phyloP scores from a whole-genome alignment of 1,140 invertebrate genomes.

The Amphibalanus amphitrite region DNA sequence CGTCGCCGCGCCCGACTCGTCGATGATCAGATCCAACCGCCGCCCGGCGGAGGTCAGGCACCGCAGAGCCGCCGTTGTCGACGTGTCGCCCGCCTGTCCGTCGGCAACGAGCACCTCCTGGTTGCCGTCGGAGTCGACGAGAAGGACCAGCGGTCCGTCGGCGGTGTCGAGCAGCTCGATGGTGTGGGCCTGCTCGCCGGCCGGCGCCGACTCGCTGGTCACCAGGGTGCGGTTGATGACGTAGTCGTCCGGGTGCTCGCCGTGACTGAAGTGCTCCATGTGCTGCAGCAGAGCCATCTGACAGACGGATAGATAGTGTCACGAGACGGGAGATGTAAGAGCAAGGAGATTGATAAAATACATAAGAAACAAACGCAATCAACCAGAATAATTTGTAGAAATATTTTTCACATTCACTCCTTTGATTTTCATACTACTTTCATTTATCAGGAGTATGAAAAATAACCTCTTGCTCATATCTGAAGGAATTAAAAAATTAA shows the following conservation, averaged over 20 bases:
- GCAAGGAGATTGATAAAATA: no score
- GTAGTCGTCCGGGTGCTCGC: background rate
- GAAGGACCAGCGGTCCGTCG: background rate
- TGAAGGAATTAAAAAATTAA: no score
- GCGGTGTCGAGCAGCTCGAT: background rate
- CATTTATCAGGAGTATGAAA: no score
- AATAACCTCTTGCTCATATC: no score
- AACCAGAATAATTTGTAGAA: no score
- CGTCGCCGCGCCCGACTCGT: background rate
- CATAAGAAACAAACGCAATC: no score
- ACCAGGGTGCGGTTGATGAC: background rate
- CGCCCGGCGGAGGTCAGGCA: background rate
- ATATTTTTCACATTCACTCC: no score
- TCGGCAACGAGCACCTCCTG: background rate
- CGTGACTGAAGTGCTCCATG: background rate
- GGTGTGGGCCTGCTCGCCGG: background rate
- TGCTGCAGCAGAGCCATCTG: background rate
- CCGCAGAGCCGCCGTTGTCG: background rate
- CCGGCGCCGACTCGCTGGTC: background rate
- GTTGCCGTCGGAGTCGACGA: background rate
- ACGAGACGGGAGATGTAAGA: no score
- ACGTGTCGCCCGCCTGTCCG: background rate
- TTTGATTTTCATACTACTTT: no score
- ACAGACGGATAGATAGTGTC: no score
- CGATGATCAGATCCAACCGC: background rate